phyloP scores from a whole-genome alignment of 2,888 invertebrate genomes.

The Stenichneumon culpator region DNA sequence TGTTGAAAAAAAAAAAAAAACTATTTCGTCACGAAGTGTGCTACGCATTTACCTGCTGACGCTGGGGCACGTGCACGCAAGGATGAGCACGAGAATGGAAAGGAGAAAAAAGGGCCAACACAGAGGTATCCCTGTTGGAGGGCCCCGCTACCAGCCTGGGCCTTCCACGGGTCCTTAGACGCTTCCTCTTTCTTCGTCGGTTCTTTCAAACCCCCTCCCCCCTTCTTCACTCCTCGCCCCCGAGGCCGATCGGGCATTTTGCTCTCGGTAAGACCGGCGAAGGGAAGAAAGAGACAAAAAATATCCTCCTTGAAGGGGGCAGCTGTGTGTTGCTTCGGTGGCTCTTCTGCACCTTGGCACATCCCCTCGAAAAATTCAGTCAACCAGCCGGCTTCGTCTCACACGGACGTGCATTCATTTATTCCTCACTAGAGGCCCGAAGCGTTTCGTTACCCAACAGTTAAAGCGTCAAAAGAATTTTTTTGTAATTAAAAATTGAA shows the following conservation, averaged over 20 bases:
- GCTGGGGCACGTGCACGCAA: constrained; percentile 46
- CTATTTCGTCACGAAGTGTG: constrained; percentile 45
- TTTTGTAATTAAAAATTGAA: no score
- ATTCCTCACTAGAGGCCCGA: not conserved
- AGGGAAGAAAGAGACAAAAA: constrained; percentile 21
- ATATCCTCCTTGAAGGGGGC: constrained; percentile 72
- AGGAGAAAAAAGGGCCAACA: constrained; percentile 18
- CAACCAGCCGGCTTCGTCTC: constrained; percentile 73
- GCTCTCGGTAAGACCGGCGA: not conserved
- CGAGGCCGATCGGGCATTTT: constrained; percentile 23
- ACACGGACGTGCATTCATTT: constrained; percentile 64
- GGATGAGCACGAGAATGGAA: constrained; percentile 30
- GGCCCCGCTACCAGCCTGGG: constrained; percentile 39
- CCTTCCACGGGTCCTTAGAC: constrained; percentile 24
- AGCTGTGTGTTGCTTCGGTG: constrained; percentile 69
- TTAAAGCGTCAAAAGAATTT: not conserved
- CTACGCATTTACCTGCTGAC: constrained; percentile 66
- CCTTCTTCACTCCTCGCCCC: not conserved
- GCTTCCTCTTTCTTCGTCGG: constrained; percentile 30
- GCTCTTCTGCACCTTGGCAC: constrained; percentile 45
- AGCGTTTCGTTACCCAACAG: not conserved
- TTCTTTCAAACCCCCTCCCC: constrained; percentile 27
- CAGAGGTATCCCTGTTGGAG: constrained; percentile 38
- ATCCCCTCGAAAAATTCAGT: constrained; percentile 74
- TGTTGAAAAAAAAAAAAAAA: not conserved